Evolutionary conservation across 2,113 vertebrate genomes (phyloP), one percentile per base, ranked within the genome.

Genomic region (Calyptommatus sinebrachiatus): DNA sequence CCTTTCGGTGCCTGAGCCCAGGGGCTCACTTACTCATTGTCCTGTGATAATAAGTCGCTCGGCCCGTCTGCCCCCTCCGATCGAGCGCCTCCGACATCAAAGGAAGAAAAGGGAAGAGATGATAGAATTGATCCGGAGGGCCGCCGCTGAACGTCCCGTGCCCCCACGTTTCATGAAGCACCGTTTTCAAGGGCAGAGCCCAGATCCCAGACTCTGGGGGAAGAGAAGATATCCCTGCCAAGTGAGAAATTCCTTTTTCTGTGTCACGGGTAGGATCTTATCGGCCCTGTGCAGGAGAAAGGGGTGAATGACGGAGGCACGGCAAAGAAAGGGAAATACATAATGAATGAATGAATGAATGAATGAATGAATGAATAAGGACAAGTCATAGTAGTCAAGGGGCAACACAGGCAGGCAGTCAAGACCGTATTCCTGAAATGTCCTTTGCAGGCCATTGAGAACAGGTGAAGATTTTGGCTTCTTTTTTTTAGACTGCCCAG

Each of bases 111-210:
- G 63, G 2, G 10, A 73, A 31, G 12, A 29, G 28, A 26, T 26
- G n/a, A 46, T 12, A 8, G 7, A n/a, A 46, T 21, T 48, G 70
- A 61, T 66, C 50, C 16, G 53, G 67, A 72, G 61, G 50, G 35
- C 45, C 53, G 14, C 46, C 70, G 35, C 45, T 65, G 78, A 69
- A 41, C 79, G 79, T 24, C 61, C 22, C 35, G 53, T 22, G 50
- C 21, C 63, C 31, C 16, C 63, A 70, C n/a, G n/a, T n/a, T 81
- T 68, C 78, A 31, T 82, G 57, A 78, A 66, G 72, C n/a, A n/a
- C 67, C 31, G 18, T 46, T 7, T 81, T 88, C 83, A 85, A 85
- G 83, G 87, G 75, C 80, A 85, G 76, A 85, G 72, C 72, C 35
- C 66, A 50, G 73, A 61, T 83, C 80, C 7, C 57, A 63, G 20